Evolutionary conservation across 2,797 vertebrate genomes (phyloP).

Genomic region (Sebastolobus altivelis): DNA sequence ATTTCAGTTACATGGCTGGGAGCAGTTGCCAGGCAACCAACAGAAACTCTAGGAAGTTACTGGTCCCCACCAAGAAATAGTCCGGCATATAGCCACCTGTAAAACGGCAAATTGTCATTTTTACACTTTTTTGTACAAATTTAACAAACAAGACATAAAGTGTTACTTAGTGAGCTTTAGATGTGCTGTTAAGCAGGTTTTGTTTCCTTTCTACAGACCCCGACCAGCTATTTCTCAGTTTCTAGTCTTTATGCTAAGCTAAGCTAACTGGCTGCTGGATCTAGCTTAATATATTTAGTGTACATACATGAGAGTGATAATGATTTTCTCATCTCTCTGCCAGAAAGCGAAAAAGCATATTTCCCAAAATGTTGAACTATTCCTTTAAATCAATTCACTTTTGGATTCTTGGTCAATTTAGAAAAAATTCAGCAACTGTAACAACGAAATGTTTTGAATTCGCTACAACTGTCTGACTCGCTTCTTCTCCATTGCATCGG

Average conservation of each 20-base stretch:
- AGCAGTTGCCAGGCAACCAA: conserved; percentile 11
- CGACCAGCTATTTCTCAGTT: background rate
- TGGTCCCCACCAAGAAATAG: background rate
- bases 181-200: background rate
- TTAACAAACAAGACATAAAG: too few species aligned
- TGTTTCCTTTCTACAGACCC: background rate
- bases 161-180: background rate
- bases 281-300: background rate
- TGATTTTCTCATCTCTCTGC: background rate
- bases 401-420: background rate
- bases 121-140: background rate
- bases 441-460: background rate
- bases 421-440: background rate
- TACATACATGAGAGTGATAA: background rate
- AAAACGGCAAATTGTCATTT: background rate
- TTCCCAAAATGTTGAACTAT: background rate
- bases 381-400: background rate
- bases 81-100: too few species aligned
- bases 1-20: fast-evolving
- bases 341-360: background rate
- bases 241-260: background rate
- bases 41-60: background rate
- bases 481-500: background rate
- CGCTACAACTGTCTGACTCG: background rate
- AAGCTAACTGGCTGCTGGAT: conserved; percentile 1